phyloP scores from a whole-genome alignment of 2,797 vertebrate genomes.

The Cephalopachus bancanus region DNA sequence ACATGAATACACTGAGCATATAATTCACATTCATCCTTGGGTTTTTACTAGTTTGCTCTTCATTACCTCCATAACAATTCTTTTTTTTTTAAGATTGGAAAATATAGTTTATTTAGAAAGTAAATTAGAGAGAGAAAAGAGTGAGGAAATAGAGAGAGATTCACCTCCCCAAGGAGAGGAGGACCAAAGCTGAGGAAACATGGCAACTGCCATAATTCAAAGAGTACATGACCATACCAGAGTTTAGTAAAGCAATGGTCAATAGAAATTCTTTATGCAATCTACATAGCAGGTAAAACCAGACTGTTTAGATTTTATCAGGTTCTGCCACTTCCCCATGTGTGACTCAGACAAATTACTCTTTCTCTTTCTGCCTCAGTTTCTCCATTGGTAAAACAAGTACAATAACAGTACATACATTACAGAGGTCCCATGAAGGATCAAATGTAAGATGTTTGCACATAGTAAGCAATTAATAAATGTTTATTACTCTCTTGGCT shows the following conservation, averaged over 20 bases:
- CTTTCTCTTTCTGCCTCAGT: background rate
- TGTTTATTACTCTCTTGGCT: conserved; percentile 23
- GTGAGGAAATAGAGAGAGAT: too few species aligned
- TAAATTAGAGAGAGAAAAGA: too few species aligned
- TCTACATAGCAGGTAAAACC: background rate
- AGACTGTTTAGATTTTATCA: background rate
- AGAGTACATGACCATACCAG: too few species aligned
- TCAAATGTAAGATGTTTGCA: background rate
- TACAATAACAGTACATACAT: background rate
- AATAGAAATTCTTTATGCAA: background rate
- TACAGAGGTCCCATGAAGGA: background rate
- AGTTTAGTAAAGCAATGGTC: too few species aligned
- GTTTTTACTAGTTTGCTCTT: background rate
- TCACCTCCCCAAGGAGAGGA: too few species aligned
- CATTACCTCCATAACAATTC: background rate
- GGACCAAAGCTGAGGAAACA: too few species aligned
- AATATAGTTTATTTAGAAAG: too few species aligned
- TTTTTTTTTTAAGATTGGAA: too few species aligned
- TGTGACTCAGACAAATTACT: background rate
- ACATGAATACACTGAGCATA: background rate
- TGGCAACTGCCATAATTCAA: too few species aligned
- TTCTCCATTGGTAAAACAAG: background rate
- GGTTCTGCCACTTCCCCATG: background rate
- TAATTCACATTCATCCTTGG: background rate
- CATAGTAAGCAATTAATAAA: background rate